These are phyloP conservation scores for Stenchaetothrips biformis DNA, from an alignment of 2,888 invertebrate species.

Conservation along the genomic window DNA sequence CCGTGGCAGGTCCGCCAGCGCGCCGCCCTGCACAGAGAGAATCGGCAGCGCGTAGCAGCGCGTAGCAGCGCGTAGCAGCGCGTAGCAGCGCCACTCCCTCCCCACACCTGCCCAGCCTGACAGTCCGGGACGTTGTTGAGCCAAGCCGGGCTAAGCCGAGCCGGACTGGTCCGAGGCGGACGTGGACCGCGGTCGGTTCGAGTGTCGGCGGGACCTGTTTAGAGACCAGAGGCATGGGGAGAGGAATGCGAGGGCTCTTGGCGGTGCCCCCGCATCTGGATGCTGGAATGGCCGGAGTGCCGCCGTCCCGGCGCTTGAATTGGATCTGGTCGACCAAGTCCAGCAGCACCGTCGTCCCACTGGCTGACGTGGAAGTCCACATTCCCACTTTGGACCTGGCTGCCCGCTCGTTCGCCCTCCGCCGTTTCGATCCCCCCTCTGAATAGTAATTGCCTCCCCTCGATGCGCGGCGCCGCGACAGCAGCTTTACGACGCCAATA, in stretches of 20 bases:
- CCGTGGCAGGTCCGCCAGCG: too few relatives aligned
- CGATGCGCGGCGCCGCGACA: neutral
- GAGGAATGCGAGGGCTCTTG: neutral
- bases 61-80: too few relatives aligned
- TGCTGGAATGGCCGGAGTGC: neutral
- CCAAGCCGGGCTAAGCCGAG: too few relatives aligned
- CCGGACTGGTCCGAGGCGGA: too few relatives aligned
- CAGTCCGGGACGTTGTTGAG: too few relatives aligned
- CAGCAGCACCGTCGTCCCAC: neutral
- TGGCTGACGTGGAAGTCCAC: neutral
- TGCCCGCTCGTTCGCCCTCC: neutral
- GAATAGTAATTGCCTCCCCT: conserved; percentile 15
- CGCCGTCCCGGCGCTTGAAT: neutral
- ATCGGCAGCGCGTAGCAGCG: too few relatives aligned
- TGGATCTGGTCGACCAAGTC: neutral
- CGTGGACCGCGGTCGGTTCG: too few relatives aligned
- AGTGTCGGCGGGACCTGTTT: too few relatives aligned
- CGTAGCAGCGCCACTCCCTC: too few relatives aligned
- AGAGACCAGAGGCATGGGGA: too few relatives aligned
- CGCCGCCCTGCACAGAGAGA: too few relatives aligned
- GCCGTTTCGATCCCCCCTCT: neutral
- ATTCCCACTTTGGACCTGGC: neutral
- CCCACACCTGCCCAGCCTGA: too few relatives aligned
- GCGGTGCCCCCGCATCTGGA: neutral
- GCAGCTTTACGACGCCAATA: neutral